Evolutionary conservation across 2,797 vertebrate genomes (phyloP).

Genomic region (Antrozous pallidus): DNA sequence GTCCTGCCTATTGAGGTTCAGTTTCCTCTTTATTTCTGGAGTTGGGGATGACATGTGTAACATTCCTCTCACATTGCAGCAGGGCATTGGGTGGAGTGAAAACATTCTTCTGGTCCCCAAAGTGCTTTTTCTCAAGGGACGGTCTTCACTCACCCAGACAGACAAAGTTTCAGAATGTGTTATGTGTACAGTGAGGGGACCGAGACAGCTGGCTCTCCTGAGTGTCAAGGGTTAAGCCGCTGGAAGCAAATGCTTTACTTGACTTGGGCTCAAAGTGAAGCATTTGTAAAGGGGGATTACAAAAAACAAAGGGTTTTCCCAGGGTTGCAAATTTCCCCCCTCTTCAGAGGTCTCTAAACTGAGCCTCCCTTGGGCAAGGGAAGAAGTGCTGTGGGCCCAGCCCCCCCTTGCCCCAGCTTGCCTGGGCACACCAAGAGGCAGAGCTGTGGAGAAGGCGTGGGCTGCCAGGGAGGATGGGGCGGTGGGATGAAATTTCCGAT

Average conservation of each 20-base stretch:
- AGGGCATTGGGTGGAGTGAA: background rate
- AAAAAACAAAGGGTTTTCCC: background rate
- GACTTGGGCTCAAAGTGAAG: background rate
- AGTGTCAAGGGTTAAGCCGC: background rate
- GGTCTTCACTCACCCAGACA: background rate
- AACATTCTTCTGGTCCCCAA: background rate
- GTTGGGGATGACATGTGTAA: background rate
- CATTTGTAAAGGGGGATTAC: background rate
- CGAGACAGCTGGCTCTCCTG: background rate
- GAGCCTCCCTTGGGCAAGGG: background rate
- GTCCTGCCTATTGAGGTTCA: background rate
- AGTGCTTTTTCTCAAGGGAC: background rate
- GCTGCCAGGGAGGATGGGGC: background rate
- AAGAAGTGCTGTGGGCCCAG: background rate
- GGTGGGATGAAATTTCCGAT: background rate
- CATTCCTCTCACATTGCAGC: background rate
- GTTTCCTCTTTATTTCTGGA: background rate
- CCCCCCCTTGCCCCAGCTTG: background rate
- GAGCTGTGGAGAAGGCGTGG: background rate
- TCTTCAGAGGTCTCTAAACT: background rate
- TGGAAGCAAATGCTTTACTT: background rate
- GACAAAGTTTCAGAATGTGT: background rate
- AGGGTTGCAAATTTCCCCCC: background rate
- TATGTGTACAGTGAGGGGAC: background rate
- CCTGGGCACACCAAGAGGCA: background rate